phyloP scores from a whole-genome alignment of 2,113 vertebrate species.

The Dromas ardeola region DNA sequence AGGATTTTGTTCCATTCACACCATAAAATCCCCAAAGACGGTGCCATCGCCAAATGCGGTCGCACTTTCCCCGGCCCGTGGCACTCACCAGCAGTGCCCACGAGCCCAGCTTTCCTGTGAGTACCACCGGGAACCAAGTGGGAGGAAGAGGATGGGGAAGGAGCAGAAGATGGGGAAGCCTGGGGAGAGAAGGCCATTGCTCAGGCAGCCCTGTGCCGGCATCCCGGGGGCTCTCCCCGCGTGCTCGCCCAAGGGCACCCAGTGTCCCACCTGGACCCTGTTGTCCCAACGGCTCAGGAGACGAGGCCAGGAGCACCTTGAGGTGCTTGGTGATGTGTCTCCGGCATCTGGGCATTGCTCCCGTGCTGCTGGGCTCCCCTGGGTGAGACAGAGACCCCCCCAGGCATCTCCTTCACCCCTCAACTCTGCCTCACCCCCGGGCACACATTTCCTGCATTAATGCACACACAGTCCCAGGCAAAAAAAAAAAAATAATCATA shows the following conservation, averaged over 20 bases:
- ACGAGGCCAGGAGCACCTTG: background rate
- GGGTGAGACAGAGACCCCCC: background rate
- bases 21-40: accelerated
- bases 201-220: background rate
- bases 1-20: background rate
- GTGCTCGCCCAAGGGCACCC: background rate
- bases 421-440: background rate
- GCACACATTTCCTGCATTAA: background rate
- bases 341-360: accelerated
- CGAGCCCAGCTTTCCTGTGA: accelerated
- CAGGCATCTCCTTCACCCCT: background rate
- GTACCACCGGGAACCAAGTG: background rate
- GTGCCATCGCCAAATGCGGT: accelerated
- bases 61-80: accelerated
- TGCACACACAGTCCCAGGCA: background rate
- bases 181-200: accelerated
- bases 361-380: accelerated
- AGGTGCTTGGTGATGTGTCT: background rate
- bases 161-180: background rate
- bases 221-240: accelerated
- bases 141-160: background rate
- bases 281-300: background rate
- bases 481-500: background rate
- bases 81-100: accelerated
- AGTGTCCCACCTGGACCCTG: background rate